phyloP scores from a whole-genome alignment of 2,797 vertebrate species.

The Melopsittacus undulatus region DNA sequence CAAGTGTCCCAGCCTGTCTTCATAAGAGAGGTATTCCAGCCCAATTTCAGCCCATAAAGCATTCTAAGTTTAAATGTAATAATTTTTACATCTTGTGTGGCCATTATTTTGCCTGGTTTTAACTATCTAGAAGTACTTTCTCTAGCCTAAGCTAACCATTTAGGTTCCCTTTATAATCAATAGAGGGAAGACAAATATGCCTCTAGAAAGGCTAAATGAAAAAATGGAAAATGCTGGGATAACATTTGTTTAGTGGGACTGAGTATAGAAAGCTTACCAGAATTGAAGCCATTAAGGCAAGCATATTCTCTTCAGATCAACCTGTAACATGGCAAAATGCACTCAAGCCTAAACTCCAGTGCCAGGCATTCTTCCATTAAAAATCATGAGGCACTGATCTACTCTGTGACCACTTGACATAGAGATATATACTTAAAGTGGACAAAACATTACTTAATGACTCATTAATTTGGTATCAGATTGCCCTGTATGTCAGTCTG shows the following conservation, averaged over 20 bases:
- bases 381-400: not conserved
- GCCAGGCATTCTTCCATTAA: not conserved
- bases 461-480: not conserved
- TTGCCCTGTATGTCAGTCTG: not conserved
- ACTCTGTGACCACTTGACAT: not conserved
- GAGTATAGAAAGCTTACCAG: not conserved
- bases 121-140: not conserved
- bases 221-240: not conserved
- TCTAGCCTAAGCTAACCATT: not conserved
- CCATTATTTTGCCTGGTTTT: not conserved
- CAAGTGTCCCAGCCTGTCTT: not conserved
- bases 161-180: not conserved
- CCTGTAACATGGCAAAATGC: not conserved
- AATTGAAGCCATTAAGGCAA: not conserved
- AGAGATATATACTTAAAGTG: not conserved
- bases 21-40: not conserved
- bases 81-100: not conserved
- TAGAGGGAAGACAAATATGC: not conserved
- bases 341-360: not conserved
- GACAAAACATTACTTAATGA: not conserved
- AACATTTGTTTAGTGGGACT: not conserved
- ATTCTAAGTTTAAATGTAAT: not conserved
- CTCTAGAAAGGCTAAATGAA: not conserved
- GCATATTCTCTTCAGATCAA: not conserved
- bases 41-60: not conserved